Evolutionary conservation across 2,888 invertebrate genomes (phyloP), one percentile per base, ranked within the genome.

Genomic region (Rugalucina vietnamica): DNA sequence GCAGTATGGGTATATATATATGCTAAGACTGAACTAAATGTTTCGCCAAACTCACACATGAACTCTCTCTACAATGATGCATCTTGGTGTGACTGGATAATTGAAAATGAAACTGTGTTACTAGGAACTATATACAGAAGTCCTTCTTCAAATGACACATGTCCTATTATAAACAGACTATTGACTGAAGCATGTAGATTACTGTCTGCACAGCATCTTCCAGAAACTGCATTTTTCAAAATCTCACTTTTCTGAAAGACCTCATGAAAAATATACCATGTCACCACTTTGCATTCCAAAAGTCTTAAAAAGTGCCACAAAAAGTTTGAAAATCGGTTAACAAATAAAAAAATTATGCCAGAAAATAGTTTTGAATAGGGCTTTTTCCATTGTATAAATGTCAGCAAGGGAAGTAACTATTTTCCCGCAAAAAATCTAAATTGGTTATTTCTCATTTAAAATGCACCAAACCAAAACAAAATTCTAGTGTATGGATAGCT

Each of bases 101-200:
- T 57, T 76, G 65, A 76, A 4, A 21, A 12, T 39, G 43, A 29
- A 10, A 39, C 8, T 18, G 36, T 76, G n/a, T 5, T 76, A 34
- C 10, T 76, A 21, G 77, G 77, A 12, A 12, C 43, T 27, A 70
- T 77, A n/a, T 79, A 73, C 34, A 73, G 74, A 73, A 74, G 73
- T n/a, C 73, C 73, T 10, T 73, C 73, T 18, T 1, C 1, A 24
- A 18, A 14, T 24, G 14, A 74, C 5, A 57, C 39, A 18, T 69
- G 49, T 32, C 18, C 32, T 10, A n/a, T 12, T 29, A 70, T 69
- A 12, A 39, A 27, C 2, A 32, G 27, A 5, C n/a, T 77, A 21
- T 18, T 77, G n/a, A 24, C 18, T 8, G 27, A 69, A 37, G 77
- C 69, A 70, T 27, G 21, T 14, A 27, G n/a, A 27, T 14, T 29